phyloP scores from a whole-genome alignment of 2,797 vertebrate species.

The Macrochelys suwanniensis region DNA sequence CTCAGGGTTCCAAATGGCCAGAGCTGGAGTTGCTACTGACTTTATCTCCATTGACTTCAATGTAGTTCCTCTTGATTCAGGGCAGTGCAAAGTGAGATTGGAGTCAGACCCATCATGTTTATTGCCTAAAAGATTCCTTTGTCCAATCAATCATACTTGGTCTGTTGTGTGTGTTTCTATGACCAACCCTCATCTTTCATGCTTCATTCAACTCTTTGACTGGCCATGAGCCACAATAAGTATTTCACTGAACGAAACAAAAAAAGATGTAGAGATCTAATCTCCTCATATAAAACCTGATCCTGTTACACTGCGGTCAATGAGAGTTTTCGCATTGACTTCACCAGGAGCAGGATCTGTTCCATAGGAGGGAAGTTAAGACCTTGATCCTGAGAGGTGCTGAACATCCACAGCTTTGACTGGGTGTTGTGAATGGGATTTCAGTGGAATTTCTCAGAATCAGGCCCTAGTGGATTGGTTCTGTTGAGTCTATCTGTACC shows the following conservation, averaged over 20 bases:
- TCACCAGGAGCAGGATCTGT: neutral
- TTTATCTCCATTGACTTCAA: neutral
- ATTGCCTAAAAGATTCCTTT: neutral
- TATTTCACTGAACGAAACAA: neutral
- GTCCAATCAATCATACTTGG: neutral
- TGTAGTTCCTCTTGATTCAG: neutral
- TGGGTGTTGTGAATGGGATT: neutral
- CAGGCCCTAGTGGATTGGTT: neutral
- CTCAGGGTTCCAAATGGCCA: neutral
- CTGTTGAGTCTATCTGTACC: neutral
- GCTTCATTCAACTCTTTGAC: neutral
- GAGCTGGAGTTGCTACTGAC: neutral
- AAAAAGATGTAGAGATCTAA: neutral
- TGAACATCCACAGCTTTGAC: neutral
- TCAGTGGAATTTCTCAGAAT: neutral
- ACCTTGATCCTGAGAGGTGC: rapidly evolving
- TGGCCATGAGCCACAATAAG: neutral
- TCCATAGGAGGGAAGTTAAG: neutral
- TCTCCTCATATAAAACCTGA: neutral
- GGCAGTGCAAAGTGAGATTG: neutral
- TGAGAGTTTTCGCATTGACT: neutral
- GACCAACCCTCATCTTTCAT: neutral
- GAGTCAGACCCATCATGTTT: neutral
- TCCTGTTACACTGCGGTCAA: neutral
- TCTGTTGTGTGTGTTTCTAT: too few relatives aligned